These are phyloP conservation scores for Isotomurus palustris DNA, from an alignment of 2,888 invertebrate genomes.

Conservation along the genomic window DNA sequence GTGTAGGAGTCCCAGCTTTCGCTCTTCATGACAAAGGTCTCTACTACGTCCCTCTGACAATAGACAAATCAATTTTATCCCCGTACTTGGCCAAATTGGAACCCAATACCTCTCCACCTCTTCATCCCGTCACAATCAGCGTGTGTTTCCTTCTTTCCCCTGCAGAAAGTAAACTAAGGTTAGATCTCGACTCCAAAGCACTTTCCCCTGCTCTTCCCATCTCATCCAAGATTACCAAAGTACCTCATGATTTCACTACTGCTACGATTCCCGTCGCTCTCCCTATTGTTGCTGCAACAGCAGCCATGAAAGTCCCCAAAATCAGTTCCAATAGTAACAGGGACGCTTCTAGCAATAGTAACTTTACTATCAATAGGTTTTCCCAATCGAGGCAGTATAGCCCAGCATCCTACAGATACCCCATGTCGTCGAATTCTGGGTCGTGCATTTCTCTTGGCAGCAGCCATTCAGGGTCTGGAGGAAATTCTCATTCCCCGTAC, in stretches of 20 bases:
- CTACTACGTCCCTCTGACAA: slow-evolving; percentile 80
- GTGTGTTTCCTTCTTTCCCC: slow-evolving; percentile 53
- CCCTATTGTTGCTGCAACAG: slow-evolving; percentile 1
- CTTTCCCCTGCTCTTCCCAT: background rate
- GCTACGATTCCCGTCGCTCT: background rate
- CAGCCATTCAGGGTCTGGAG: too few relatives aligned
- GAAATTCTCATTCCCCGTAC: too few relatives aligned
- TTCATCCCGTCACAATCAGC: slow-evolving; percentile 84
- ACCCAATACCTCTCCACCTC: slow-evolving; percentile 58
- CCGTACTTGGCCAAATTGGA: slow-evolving; percentile 58
- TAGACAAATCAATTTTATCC: slow-evolving; percentile 68
- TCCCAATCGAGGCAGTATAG: slow-evolving; percentile 10
- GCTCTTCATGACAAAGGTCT: slow-evolving; percentile 82
- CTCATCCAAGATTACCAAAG: background rate
- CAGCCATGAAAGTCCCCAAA: too few relatives aligned
- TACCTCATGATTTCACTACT: background rate
- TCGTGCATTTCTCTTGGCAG: too few relatives aligned
- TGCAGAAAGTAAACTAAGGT: background rate
- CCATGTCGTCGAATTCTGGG: background rate
- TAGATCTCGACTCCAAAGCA: background rate
- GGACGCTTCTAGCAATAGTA: slow-evolving; percentile 6
- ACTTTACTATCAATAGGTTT: slow-evolving; percentile 30
- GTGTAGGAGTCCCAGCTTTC: slow-evolving; percentile 68
- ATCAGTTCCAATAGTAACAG: too few relatives aligned
- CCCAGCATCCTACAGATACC: background rate